Base-by-base conservation (phyloP, 2,797 vertebrate species). In the Microhierax caerulescens region DNA sequence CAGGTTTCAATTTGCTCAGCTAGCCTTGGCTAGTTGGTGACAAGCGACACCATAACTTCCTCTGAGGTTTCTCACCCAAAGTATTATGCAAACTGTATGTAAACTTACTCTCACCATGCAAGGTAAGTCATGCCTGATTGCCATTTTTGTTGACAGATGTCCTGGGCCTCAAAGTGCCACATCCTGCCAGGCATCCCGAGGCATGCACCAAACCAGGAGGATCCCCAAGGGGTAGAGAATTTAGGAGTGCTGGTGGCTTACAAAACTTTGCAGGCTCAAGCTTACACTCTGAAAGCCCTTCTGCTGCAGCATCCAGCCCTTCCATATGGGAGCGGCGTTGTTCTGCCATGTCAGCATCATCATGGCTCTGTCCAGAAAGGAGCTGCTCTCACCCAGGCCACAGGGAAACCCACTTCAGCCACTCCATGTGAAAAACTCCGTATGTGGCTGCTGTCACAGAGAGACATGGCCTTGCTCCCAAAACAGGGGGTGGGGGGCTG, bases 21-120 rank as follows among this genome's bases (percentile, higher is more conserved):
- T 43, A 43, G 43, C 43, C 17, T 43, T 43, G 32, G 34, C 32
- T 85, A 16, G 12, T 8, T 67, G 56, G 48, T 80, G 65, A 48
- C n/a, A 77, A 92, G 32, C 23, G 54, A 68, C 12, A 68, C 41
- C 7, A 8, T 51, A 69, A 65, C 36, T 19, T 63, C 39, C 59
- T 70, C 67, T 80, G 78, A 85, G 77, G 45, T 27, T 60, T 78
- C n/a, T 67, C 70, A 73, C 61, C 34, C 77, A 32, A 87, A 78
- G 23, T 20, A 67, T 75, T 75, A 85, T 68, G 64, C 88, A 96
- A 97, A 96, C 28, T 37, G 3, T n/a, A 91, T 57, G 80, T 47
- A 87, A 94, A 97, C 39, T 75, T 54, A n/a, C 50, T 68, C 57
- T 90, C 59, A 22, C 19, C 51, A 17, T 51, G 47, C 2, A 20